These are phyloP conservation scores for Hippocampus kuda DNA, from an alignment of 2,797 vertebrate species.

Conservation along the genomic window DNA sequence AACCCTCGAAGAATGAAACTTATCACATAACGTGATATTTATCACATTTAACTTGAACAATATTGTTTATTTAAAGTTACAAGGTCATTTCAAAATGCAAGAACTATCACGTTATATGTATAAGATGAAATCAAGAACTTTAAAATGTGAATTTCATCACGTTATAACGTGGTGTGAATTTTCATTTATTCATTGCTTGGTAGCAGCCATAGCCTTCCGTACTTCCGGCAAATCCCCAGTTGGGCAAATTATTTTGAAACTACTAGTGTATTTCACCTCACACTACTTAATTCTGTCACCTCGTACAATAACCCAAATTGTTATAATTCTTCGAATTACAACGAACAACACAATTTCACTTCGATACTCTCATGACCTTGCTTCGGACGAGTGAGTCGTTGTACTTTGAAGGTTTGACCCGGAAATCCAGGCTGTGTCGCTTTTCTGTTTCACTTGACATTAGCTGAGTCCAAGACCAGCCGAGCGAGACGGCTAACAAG, in stretches of 20 bases:
- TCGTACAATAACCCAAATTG: background rate
- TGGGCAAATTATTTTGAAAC: background rate
- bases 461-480: slow-evolving; percentile 33
- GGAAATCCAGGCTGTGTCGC: slow-evolving; percentile 9
- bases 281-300: background rate
- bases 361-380: background rate
- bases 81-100: too few relatives aligned
- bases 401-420: slow-evolving; percentile 30
- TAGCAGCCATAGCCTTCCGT: too few relatives aligned
- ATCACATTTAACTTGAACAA: too few relatives aligned
- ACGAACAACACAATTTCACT: background rate
- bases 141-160: background rate
- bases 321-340: background rate
- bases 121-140: too few relatives aligned
- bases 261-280: background rate
- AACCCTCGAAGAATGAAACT: too few relatives aligned
- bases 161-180: too few relatives aligned
- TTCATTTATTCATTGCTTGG: too few relatives aligned
- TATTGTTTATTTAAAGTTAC: too few relatives aligned
- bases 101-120: too few relatives aligned
- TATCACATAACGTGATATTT: too few relatives aligned
- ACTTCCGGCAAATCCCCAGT: too few relatives aligned
- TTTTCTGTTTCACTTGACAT: background rate
- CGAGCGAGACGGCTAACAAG: slow-evolving; percentile 35
- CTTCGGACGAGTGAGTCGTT: background rate